Conservation (phyloP, 2,888 invertebrate genomes). For the Acrobasis repandana region DNA sequence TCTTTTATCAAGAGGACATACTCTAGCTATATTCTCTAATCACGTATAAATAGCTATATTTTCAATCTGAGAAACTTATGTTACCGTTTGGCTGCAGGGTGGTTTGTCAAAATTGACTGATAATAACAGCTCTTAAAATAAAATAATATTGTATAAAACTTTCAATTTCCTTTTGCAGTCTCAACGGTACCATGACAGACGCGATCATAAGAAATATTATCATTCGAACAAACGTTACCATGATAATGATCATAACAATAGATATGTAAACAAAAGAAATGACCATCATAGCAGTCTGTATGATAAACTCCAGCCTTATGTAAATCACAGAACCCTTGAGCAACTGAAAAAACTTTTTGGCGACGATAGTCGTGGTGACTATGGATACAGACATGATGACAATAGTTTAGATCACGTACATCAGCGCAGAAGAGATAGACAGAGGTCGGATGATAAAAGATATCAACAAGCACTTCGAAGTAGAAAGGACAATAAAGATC, state of each 20-base stretch:
- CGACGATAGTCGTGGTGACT: slow-evolving; percentile 14
- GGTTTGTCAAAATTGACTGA: too few relatives aligned
- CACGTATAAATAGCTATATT: too few relatives aligned
- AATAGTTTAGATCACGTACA: not conserved
- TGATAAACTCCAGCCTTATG: slow-evolving; percentile 5
- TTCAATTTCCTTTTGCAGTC: not conserved
- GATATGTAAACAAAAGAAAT: not conserved
- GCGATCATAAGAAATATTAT: not conserved
- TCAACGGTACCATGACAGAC: not conserved
- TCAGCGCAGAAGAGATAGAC: slow-evolving; percentile 4
- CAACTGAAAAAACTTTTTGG: slow-evolving; percentile 6
- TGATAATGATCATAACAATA: not conserved
- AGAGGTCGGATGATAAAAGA: not conserved
- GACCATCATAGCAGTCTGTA: not conserved
- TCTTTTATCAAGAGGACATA: too few relatives aligned
- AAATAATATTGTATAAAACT: not conserved
- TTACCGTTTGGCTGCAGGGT: too few relatives aligned
- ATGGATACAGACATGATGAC: slow-evolving; percentile 10
- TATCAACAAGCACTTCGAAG: not conserved
- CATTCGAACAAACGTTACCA: not conserved
- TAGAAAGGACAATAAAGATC: slow-evolving; percentile 5
- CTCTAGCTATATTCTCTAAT: too few relatives aligned
- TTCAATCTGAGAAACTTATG: too few relatives aligned
- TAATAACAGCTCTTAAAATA: not conserved
- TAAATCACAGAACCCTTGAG: not conserved